Base-by-base conservation (phyloP, 2,797 vertebrate genomes). In the Sebastes trivittatus region DNA sequence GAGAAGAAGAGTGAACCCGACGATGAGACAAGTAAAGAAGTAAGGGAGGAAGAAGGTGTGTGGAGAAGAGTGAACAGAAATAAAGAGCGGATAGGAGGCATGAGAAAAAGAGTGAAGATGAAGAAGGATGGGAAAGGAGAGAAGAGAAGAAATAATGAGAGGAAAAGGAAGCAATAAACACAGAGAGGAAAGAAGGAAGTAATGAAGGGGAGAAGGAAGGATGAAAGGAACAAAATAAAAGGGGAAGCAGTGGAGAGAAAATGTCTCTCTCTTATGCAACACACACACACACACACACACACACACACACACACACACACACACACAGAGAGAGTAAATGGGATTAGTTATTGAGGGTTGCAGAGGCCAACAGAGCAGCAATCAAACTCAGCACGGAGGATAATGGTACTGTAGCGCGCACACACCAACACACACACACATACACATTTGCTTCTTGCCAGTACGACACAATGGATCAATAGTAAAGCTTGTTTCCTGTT, bases 401-500 rank as follows among this genome's bases (percentile, higher is more conserved):
- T 73, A 61, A 61, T 67, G 30, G 25, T 25, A 23, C 59, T 78
- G 52, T 62, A 56, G 23, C 18, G 14, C 11, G 36, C 36, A 38
- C 36, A 38, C 13, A 38, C 36, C 11, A 36, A 60, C 49, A 75
- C 54, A 75, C 27, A 29, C 52, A 59, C 11, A 73, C 27, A 52
- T 23, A 22, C 22, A 61, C 46, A 54, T 16, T 11, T 14, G 3
- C 59, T 59, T 75, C 7, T 36, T 58, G 22, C 49, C 34, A 11
- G 38, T 18, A 20, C 2, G 1, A 25, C 55, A 22, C 34, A 34
- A 4, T 6, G 22, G 65, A 71, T 81, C 79, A n/a, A 54, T 65
- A 59, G 2, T 11, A 14, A 64, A 59, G 66, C 11, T 60, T 59
- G 60, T 65, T 81, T 81, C 49, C 66, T 65, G 59, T 64, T 52